A percentile compares a stretch with the other conserved stretches of the same genome.
phyloP scores from a whole-genome alignment of 2,888 invertebrate species.

The Periphyllus acericola region DNA sequence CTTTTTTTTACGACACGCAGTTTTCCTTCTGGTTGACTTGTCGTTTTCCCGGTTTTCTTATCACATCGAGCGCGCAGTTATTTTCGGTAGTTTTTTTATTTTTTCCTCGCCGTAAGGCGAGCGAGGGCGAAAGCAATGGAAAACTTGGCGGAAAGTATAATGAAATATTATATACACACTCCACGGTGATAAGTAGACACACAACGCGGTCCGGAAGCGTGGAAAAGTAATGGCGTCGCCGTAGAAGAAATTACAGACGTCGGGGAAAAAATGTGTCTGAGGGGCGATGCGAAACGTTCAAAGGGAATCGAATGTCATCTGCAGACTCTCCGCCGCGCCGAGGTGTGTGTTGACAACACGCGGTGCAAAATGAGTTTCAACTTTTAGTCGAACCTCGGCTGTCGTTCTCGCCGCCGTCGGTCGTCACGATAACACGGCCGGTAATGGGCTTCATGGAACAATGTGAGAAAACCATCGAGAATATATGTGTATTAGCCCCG shows the following conservation, averaged over 20 bases:
- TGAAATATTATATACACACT: conserved; percentile 19
- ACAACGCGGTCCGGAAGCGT: conserved; percentile 29
- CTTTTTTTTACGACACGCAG: conserved; percentile 29
- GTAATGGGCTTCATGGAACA: conserved; percentile 43
- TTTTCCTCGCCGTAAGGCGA: too few relatives aligned
- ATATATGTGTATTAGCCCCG: conserved; percentile 23
- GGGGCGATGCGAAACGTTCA: conserved; percentile 19
- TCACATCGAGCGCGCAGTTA: background rate
- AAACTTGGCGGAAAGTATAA: conserved; percentile 29
- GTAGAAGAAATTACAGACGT: conserved; percentile 32
- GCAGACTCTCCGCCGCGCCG: conserved; percentile 8
- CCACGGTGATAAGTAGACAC: conserved; percentile 46
- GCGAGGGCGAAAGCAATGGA: background rate
- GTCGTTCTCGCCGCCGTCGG: background rate
- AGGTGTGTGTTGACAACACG: conserved; percentile 43
- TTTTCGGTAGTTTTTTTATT: background rate
- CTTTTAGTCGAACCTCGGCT: conserved; percentile 31
- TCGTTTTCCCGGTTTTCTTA: conserved; percentile 14
- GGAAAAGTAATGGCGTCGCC: conserved; percentile 25
- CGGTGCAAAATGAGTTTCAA: conserved; percentile 48
- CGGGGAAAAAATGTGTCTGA: background rate
- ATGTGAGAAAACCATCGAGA: conserved; percentile 24
- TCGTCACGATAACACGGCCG: conserved; percentile 23
- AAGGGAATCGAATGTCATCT: conserved; percentile 53
- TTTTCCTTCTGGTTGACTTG: conserved; percentile 26